Evolutionary conservation across 2,113 vertebrate species (phyloP).

Genomic region (Gallinago paraguaiae): DNA sequence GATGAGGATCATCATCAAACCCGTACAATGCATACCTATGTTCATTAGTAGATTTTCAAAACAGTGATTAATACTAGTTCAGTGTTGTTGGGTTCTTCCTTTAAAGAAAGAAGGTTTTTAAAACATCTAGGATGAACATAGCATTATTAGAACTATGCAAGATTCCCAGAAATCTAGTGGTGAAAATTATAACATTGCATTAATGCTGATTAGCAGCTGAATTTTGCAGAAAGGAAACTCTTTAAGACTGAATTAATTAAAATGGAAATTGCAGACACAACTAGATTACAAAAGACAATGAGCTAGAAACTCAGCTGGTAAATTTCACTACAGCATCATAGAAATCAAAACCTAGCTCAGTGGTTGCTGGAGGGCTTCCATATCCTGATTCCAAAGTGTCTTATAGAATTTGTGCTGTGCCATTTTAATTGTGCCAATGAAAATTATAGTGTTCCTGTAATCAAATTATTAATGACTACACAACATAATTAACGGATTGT

Average conservation of each 20-base stretch:
- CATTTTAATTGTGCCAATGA: background rate
- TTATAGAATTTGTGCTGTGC: background rate
- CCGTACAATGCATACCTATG: background rate
- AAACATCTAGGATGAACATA: background rate
- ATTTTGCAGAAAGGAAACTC: background rate
- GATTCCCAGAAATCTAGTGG: background rate
- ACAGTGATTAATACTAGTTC: background rate
- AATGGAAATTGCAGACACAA: slow-evolving; percentile 9
- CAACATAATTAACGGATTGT: background rate
- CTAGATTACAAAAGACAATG: slow-evolving; percentile 1
- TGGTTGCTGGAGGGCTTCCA: background rate
- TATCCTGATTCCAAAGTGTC: background rate
- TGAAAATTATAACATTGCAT: background rate
- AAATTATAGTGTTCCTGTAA: background rate
- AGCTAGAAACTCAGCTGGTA: slow-evolving; percentile 16
- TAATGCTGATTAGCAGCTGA: background rate
- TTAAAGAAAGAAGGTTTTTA: background rate
- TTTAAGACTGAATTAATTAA: slow-evolving; percentile 1
- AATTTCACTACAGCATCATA: background rate
- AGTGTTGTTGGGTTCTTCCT: background rate
- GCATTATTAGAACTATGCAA: background rate
- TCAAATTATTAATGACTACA: background rate
- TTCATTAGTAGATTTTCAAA: background rate
- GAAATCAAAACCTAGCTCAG: background rate
- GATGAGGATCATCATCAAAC: background rate